Base-by-base conservation (phyloP, 1,140 invertebrate genomes). In the Asbolus verrucosus region DNA sequence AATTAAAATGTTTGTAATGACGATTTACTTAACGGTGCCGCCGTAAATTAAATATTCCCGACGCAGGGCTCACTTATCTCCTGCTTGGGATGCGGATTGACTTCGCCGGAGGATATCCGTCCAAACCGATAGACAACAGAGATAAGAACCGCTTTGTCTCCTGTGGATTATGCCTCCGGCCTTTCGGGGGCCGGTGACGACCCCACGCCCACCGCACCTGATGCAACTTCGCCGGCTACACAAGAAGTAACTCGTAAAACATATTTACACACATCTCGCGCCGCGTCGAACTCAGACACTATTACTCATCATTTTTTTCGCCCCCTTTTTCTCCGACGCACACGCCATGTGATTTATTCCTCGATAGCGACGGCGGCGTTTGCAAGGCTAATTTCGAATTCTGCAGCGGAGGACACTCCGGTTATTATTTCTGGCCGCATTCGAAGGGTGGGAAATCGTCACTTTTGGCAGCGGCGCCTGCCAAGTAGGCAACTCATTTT, bases 181-280 rank as follows among this genome's bases (percentile, higher is more conserved):
- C 46, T 54, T 54, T 54, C 21, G 21, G 21, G 21, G 11, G 16
- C 19, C 9, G 21, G 9, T 14, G 3, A 27, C 16, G 16, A 31
- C 46, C 46, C 13, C 19, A 6, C 19, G 5, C 33, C 33, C 33
- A 6, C 4, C 27, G 27, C 33, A 36, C 33, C 33, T 36, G 33
- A 36, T 36, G 4, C 27, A 5, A n/a, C n/a, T n/a, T n/a, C n/a
- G n/a, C 46, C 6, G 9, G 46, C 19, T 27, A 30, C 46, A 54
- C 19, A 27, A 54, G 27, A 54, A 54, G 46, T 54, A 54, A 54
- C 46, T 54, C 46, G 46, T 54, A 54, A 54, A 54, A 54, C 46
- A 54, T 54, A 54, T 54, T 54, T 54, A 54, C 46, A 54, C 46
- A 50, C 43, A 50, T 50, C 43, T 50, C 43, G 46, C 46, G 46